Evolutionary conservation across 2,888 invertebrate species (phyloP), one percentile per base, ranked within the genome.

Genomic region (Leucania comma): DNA sequence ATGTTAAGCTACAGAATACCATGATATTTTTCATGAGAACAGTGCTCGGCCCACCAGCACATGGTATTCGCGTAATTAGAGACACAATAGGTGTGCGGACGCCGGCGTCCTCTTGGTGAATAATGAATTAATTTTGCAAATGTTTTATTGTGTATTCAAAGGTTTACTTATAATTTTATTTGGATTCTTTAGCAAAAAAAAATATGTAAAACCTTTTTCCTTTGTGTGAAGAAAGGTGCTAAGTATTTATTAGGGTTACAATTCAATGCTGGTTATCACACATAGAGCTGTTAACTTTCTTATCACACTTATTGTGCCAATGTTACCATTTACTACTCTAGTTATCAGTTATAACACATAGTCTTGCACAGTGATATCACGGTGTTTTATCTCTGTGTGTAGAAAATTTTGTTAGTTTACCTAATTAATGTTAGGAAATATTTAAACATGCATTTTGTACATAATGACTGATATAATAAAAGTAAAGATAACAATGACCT

Each of bases 291-390:
- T 72, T 85, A 84, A 83, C 77, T 82, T 77, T 78, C 80, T 87
- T 89, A 89, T 90, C 90, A 80, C 42, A 53, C 42, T 84, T 85
- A 88, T 60, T 89, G 75, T 89, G 86, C 83, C 88, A 90, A 88
- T 90, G 89, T 89, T 89, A 85, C 82, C 75, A 71, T 82, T 82
- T 68, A 64, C 71, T 72, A 72, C 58, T 70, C 67, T 58, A 58
- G 38, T 75, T 72, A 69, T 73, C 72, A 71, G 71, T 72, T 72
- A 32, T 58, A 62, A 63, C 71, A 74, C 20, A 56, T 17, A 51
- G 50, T 75, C 58, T 72, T 67, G 46, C 46, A 58, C 48, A 60
- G 48, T 68, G 61, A 58, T 81, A 64, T 58, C 38, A 32, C 46
- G 38, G 35, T 26, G 20, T 38, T 46, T 75, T 57, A 72, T 75